Evolutionary conservation across 2,113 vertebrate species (phyloP), one percentile per base, ranked within the genome.

Genomic region (Dipodomys spectabilis): DNA sequence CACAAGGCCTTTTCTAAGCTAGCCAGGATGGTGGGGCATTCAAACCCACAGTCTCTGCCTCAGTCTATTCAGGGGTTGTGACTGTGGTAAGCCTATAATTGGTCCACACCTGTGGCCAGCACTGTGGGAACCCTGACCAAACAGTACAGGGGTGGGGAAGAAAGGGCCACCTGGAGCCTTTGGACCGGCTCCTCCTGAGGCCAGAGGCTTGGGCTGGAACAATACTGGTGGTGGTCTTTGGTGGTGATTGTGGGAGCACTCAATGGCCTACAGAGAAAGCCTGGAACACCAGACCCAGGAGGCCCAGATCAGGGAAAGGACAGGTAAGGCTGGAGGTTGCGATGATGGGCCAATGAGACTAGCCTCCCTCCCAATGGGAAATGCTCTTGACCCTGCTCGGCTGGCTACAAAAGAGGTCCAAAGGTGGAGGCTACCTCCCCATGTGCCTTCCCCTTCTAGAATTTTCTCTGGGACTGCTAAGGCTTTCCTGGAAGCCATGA

Each of bases 261-360:
- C 8, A 0, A 5, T 10, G 39, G 35, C 20, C 64, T 8, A 2
- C 30, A 28, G 10, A 71, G 74, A 23, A 64, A 64, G 75, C 49
- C 49, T 5, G 7, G 23, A 16, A 68, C 4, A 0, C 18, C 16
- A 12, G 75, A 27, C 12, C 8, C 30, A 2, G 28, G 19, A 57
- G 32, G 44, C 32, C 39, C 0, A 0, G 1, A 4, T 16, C 5
- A 78, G 72, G 67, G n/a, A 81, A n/a, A 44, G 8, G 22, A 25
- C 7, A 22, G 0, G 0, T 0, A 6, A 77, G 25, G 35, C 23
- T 35, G 39, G 39, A 0, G 9, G 23, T 35, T 27, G 39, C 20
- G 25, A 25, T 53, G 28, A 20, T 10, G 25, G 12, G 62, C 64
- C 19, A 23, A 68, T 11, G 22, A 12, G 30, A 13, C 53, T 27